Conservation (phyloP, 2,113 vertebrate species). For the Dicentrarchus labrax region DNA sequence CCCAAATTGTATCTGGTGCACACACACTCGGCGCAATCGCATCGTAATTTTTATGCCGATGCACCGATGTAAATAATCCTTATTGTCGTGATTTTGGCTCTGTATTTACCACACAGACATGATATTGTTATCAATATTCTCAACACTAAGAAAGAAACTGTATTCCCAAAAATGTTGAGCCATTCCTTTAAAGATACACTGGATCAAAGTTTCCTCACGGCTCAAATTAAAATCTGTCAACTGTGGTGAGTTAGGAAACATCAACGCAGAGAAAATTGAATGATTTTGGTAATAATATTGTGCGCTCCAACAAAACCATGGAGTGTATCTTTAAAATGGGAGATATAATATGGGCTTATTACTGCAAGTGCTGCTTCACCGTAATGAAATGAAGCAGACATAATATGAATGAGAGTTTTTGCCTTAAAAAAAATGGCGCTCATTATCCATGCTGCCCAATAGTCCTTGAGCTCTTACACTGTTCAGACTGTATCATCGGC, state of each 20-base stretch:
- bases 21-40: too few relatives aligned
- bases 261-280: not conserved
- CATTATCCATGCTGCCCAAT: constrained; percentile 6
- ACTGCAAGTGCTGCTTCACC: not conserved
- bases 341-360: not conserved
- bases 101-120: not conserved
- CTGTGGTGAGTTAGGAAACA: not conserved
- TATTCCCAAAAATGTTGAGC: not conserved
- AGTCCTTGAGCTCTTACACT: not conserved
- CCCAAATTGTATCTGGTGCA: too few relatives aligned
- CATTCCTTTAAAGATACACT: not conserved
- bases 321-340: not conserved
- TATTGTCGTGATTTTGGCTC: too few relatives aligned
- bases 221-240: not conserved
- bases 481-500: not conserved
- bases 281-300: not conserved
- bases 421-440: not conserved
- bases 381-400: not conserved
- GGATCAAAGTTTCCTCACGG: not conserved
- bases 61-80: too few relatives aligned
- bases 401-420: not conserved
- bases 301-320: not conserved
- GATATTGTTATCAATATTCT: not conserved
- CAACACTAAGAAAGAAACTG: not conserved
- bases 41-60: too few relatives aligned